Evolutionary conservation across 2,113 vertebrate genomes (phyloP), one percentile per base, ranked within the genome.

Genomic region (Ailuropoda melanoleuca): DNA sequence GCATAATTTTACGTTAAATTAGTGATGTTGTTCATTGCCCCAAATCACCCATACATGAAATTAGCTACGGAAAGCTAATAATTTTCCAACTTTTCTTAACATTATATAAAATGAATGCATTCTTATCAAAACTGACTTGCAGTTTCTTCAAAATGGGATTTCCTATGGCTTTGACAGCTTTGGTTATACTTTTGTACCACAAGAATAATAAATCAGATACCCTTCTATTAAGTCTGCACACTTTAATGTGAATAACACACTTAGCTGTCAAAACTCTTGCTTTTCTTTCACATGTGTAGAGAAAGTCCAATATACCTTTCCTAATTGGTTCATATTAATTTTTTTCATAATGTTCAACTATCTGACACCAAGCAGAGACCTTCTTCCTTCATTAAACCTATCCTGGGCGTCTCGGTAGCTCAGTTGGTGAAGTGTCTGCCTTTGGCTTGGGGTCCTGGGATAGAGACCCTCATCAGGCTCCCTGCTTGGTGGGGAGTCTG

Each of bases 311-410:
- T 60, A 53, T 77, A 78, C 55, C 13, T 64, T 84, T 87, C 50
- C 70, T 77, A 77, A 77, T 18, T 50, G 19, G 39, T 13, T 95
- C 50, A 43, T 18, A 83, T 64, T 53, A 58, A 21, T 72, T 78
- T 31, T 56, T 85, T 72, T 50, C 50, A 66, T 21, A 88, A 34
- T 60, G 19, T 11, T 88, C 48, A 50, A 80, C 60, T 90, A 89
- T 10, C 1, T 94, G 64, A 85, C 56, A 95, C 4, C 14, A 62
- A 81, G 31, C 17, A 39, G 10, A 77, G 18, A 43, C 23, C 18
- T 68, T 94, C 78, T 86, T 53, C 60, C 66, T 96, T 89, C 88
- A 50, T 58, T 74, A 87, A 78, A 93, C 14, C 11, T 31, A 91
- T 70, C 26, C 50, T 53, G 50, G 50, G 50, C 50, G 3, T 14